Percentiles rank a stretch among this genome's conserved stretches.
Conservation (phyloP, 2,888 invertebrate genomes). For the Caenorhabditis sulstoni region DNA sequence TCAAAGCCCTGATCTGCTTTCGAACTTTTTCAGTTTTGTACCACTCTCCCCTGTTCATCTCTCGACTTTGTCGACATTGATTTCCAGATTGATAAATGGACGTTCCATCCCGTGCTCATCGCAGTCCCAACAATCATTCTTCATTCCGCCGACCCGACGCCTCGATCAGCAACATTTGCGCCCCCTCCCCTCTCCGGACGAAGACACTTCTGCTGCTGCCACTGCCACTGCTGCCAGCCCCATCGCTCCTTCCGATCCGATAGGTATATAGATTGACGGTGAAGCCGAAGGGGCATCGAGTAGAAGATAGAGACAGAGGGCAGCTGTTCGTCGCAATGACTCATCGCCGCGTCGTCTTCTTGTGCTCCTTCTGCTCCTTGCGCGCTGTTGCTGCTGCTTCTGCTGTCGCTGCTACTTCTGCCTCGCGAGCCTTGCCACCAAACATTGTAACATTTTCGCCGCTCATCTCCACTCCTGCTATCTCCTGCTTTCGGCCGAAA, state of each 20-base stretch:
- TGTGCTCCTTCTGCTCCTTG: too few relatives aligned
- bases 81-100: slow-evolving; percentile 11
- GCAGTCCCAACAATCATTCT: slow-evolving; percentile 26
- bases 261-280: slow-evolving; percentile 48
- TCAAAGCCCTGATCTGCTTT: background rate
- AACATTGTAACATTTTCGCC: slow-evolving; percentile 54
- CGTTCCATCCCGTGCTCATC: slow-evolving; percentile 1
- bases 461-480: background rate
- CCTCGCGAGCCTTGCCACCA: slow-evolving; percentile 11
- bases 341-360: slow-evolving; percentile 18
- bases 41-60: background rate
- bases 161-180: slow-evolving; percentile 39
- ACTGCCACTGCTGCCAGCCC: slow-evolving; percentile 16
- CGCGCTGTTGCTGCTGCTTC: slow-evolving; percentile 8
- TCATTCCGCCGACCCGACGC: slow-evolving; percentile 29
- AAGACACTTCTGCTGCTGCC: background rate
- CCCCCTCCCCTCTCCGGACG: background rate
- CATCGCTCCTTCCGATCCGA: slow-evolving; percentile 19
- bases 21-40: background rate
- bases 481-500: slow-evolving; percentile 25
- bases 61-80: background rate
- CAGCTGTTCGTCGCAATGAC: slow-evolving; percentile 59
- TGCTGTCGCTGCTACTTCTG: slow-evolving; percentile 1
- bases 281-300: slow-evolving; percentile 34
- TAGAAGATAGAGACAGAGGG: slow-evolving; percentile 17